Percentiles rank a stretch among this genome's conserved stretches.
Conservation (phyloP, 2,113 vertebrate genomes). For the Scatophagus argus region DNA sequence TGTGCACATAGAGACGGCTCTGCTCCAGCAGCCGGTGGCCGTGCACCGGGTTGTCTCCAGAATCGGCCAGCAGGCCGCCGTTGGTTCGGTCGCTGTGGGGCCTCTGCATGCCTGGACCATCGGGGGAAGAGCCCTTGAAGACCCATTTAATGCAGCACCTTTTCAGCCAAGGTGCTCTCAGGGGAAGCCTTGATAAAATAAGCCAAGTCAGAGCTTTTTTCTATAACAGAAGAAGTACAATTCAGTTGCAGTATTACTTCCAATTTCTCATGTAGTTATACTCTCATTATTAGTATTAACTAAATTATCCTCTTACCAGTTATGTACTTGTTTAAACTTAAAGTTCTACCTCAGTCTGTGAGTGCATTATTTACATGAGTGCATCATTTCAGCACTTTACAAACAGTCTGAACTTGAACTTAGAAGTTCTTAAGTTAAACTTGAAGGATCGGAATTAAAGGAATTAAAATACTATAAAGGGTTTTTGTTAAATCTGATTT, state of each 20-base stretch:
- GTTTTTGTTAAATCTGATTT: neutral
- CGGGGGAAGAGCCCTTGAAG: conserved; percentile 80
- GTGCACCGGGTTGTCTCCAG: conserved; percentile 94
- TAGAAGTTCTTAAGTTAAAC: neutral
- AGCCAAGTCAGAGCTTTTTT: conserved; percentile 17
- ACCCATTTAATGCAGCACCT: conserved; percentile 90
- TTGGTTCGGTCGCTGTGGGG: conserved; percentile 89
- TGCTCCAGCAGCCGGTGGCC: conserved; percentile 88
- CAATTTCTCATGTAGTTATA: neutral
- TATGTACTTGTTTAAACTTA: conserved; percentile 9
- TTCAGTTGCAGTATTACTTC: conserved; percentile 41
- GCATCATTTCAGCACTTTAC: conserved; percentile 31
- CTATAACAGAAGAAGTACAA: conserved; percentile 6
- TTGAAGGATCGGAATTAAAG: neutral
- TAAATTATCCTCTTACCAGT: neutral
- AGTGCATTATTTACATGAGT: conserved; percentile 12
- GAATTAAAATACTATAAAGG: neutral
- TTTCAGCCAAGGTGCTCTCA: conserved; percentile 88
- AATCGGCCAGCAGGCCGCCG: conserved; percentile 87
- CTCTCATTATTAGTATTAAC: conserved; percentile 38
- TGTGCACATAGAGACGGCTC: conserved; percentile 81
- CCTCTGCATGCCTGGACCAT: conserved; percentile 91
- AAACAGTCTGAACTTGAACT: conserved; percentile 9
- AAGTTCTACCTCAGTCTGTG: conserved; percentile 70
- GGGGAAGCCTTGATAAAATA: conserved; percentile 71